Conservation (phyloP, 1,140 invertebrate genomes). For the Choristoneura fumiferana region DNA sequence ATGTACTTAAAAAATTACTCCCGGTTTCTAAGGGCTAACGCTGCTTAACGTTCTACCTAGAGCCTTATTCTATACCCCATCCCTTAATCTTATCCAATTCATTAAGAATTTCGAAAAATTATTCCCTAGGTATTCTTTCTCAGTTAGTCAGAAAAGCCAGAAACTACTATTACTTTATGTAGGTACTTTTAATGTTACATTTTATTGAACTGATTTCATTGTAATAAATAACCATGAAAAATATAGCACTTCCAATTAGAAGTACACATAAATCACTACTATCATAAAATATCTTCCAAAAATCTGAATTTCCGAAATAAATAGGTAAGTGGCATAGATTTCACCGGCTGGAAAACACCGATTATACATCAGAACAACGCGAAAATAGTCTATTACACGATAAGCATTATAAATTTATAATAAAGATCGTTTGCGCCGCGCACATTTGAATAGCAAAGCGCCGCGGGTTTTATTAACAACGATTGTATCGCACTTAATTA, state of each 20-base stretch:
- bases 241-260: not conserved
- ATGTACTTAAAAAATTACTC: too few species aligned
- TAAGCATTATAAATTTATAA: slow-evolving; percentile 16
- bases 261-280: not conserved
- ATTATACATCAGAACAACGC: not conserved
- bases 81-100: too few species aligned
- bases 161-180: too few species aligned
- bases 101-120: too few species aligned
- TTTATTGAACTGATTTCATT: too few species aligned
- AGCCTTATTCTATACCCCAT: too few species aligned
- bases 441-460: slow-evolving; percentile 68
- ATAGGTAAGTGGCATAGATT: not conserved
- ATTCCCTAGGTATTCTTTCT: too few species aligned
- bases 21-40: too few species aligned
- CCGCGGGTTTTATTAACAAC: slow-evolving; percentile 67
- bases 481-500: slow-evolving; percentile 64
- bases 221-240: too few species aligned
- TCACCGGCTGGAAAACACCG: not conserved
- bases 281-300: not conserved
- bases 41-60: too few species aligned
- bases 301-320: not conserved
- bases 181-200: too few species aligned
- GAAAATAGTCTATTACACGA: slow-evolving; percentile 7
- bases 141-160: too few species aligned
- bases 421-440: slow-evolving; percentile 37